Evolutionary conservation across 2,888 invertebrate genomes (phyloP), one percentile per base, ranked within the genome.

Genomic region (Ectobius pallidus): DNA sequence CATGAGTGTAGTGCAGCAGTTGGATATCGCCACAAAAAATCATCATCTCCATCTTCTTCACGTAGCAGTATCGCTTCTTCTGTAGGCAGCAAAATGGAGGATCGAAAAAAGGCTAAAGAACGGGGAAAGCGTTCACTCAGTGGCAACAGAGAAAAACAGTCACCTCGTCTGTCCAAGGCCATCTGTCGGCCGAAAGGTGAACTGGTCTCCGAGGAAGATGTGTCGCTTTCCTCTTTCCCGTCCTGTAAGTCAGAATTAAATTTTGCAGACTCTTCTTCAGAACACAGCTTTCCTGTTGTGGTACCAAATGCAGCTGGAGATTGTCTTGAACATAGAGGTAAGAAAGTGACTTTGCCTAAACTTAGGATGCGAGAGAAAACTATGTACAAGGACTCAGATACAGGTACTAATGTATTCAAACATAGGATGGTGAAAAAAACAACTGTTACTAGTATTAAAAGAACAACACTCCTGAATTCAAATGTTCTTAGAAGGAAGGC

Each of bases 361-460:
- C 49, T 71, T 34, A 71, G 63, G 25, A 18, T 71, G 34, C 25
- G 63, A 71, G 70, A 71, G 14, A 61, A 69, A 32, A 20, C 42
- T 20, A 9, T 62, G 27, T 62, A 58, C 61, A 62, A 61, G 16
- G 72, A 72, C 27, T 22, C 30, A 6, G 69, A 61, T 34, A 69
- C 61, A 32, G 61, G 67, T 27, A 69, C 69, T 32, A 68, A 72
- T 18, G 69, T 72, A 46, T 72, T 72, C 34, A 72, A 72, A 32
- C 72, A 72, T 39, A 69, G 62, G 32, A 69, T 72, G 61, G 25
- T 72, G 20, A 72, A 61, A 42, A 27, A 69, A 62, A 72, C 72
- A 6, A 72, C 72, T 18, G 20, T 72, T 14, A 69, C 72, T 6
- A 72, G 72, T 30, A 69, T 72, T 62, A 69, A 69, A 22, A 62